Evolutionary conservation across 2,888 invertebrate genomes (phyloP), one percentile per base, ranked within the genome.

Genomic region (Terebella lapidaria): DNA sequence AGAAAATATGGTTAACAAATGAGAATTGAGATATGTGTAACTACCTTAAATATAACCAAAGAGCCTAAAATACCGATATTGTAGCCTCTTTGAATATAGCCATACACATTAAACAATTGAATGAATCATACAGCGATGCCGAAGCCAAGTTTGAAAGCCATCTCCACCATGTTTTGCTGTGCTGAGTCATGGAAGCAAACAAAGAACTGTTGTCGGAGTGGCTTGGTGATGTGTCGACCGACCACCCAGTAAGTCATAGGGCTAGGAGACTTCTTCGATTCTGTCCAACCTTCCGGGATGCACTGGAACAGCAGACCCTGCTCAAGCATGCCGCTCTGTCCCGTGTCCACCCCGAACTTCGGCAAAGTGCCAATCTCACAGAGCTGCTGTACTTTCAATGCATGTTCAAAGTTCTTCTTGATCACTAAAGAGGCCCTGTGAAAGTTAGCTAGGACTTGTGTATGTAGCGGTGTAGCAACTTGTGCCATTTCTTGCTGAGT

Each of bases 81-180:
- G n/a, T n/a, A n/a, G n/a, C n/a, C n/a, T n/a, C n/a, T n/a, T n/a
- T n/a, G n/a, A n/a, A n/a, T n/a, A n/a, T n/a, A n/a, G n/a, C n/a
- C n/a, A n/a, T n/a, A n/a, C n/a, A n/a, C n/a, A n/a, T n/a, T n/a
- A n/a, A n/a, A n/a, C n/a, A n/a, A n/a, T n/a, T n/a, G n/a, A 35
- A 35, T 35, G 49, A 10, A 28, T 53, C 22, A 53, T 28, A 53
- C 53, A 15, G 29, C 22, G 10, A 53, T 10, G 5, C 53, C 53
- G 28, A 53, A 53, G 27, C 53, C 53, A 15, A 91, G 83, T 69
- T 89, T 86, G 79, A 91, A 93, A 3, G 92, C 92, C 72, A 94
- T 85, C 84, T 94, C 94, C 0, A 93, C 86, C 69, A 92, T 83
- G 82, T 92, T 92, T 80, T 94, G 93, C 0, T 92, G 91, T 18